Evolutionary conservation across 2,797 vertebrate genomes (phyloP).

Genomic region (Sparidentex hasta): DNA sequence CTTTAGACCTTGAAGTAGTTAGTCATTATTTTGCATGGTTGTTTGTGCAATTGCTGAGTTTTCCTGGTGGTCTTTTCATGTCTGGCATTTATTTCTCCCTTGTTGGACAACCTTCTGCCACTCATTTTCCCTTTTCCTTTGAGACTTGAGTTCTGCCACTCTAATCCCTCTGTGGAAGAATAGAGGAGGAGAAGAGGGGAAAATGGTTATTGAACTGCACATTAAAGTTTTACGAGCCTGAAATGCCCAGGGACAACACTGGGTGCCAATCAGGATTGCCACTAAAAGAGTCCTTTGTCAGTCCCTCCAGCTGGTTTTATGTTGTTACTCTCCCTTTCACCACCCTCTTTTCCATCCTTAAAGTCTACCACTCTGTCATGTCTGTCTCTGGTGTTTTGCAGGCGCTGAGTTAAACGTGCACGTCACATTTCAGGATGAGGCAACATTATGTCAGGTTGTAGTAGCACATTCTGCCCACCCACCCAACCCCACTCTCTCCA

Average conservation of each 20-base stretch:
- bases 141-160: slow-evolving; percentile 33
- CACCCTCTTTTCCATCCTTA: slow-evolving; percentile 60
- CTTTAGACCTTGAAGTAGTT: not conserved
- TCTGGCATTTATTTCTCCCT: slow-evolving; percentile 35
- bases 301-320: slow-evolving; percentile 59
- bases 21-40: slow-evolving; percentile 23
- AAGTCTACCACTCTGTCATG: slow-evolving; percentile 50
- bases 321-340: slow-evolving; percentile 56
- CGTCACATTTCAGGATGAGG: slow-evolving; percentile 47
- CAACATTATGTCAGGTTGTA: slow-evolving; percentile 51
- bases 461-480: slow-evolving; percentile 30
- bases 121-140: slow-evolving; percentile 58
- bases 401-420: slow-evolving; percentile 36
- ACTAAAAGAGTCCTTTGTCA: slow-evolving; percentile 70
- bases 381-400: slow-evolving; percentile 55
- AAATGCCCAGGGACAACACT: slow-evolving; percentile 63
- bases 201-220: slow-evolving; percentile 60
- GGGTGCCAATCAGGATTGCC: slow-evolving; percentile 65
- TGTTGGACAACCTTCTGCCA: slow-evolving; percentile 44
- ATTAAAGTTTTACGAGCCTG: slow-evolving; percentile 61
- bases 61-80: slow-evolving; percentile 49
- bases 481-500: not conserved
- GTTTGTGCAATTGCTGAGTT: slow-evolving; percentile 33
- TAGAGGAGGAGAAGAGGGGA: slow-evolving; percentile 30
- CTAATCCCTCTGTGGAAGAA: slow-evolving; percentile 61